Evolutionary conservation across 2,113 vertebrate genomes (phyloP), one percentile per base, ranked within the genome.

Genomic region (Sardina pilchardus): DNA sequence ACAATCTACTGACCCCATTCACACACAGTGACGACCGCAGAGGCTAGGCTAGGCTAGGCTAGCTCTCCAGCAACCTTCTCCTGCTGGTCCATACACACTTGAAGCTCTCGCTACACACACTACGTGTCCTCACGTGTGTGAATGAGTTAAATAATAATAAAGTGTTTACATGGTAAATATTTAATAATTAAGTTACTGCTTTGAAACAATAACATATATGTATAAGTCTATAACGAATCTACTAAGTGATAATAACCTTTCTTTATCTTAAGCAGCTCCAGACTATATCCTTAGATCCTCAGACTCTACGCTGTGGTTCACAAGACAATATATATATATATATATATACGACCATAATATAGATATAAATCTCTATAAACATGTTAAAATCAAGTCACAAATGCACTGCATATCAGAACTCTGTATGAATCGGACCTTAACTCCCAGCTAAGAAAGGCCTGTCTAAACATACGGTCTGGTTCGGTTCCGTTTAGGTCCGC

Each of bases 151-250:
- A 47, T 47, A 83, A n/a, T 0, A 71, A 86, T 81, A 81, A 85
- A 89, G 90, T 89, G 90, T 94, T 95, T 94, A 94, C 91, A 94
- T 84, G 89, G 93, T 94, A 94, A 94, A 93, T 92, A 71, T 71
- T 67, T 89, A 86, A 90, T 36, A 87, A 86, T 91, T 89, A 92
- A 90, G 91, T 85, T 85, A 85, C 90, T 90, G 87, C 9, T 89
- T 92, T 91, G 88, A 36, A 44, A 90, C 82, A 87, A 85, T 21
- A 91, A 53, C 19, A 48, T 24, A 86, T 71, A 83, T 83, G 83
- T 86, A 82, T 47, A 87, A 34, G n/a, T 34, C 26, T 71, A 71
- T 71, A 34, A 71, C 34, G 63, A 71, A 34, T 71, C 63, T 71
- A 30, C 10, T 12, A 14, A 34, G 26, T 26, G 16, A 71, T 71